Evolutionary conservation across 2,113 vertebrate species (phyloP).

Genomic region (Pardalotus punctatus): DNA sequence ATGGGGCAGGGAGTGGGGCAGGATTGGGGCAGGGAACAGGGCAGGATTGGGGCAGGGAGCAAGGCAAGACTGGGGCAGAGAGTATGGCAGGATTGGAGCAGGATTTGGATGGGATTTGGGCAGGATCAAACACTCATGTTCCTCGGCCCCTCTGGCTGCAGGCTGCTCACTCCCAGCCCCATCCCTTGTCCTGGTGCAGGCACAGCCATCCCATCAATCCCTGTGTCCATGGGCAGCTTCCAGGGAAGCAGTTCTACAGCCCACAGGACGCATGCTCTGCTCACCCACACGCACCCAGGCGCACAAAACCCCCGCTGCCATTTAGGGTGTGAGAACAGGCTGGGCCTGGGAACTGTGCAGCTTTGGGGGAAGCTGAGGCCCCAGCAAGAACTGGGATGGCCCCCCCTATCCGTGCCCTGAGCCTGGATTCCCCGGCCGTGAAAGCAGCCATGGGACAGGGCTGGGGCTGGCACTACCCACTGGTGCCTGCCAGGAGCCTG

Average conservation of each 20-base stretch:
- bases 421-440: rapidly evolving
- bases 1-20: neutral
- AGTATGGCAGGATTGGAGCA: neutral
- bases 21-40: neutral
- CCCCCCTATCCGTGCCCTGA: neutral
- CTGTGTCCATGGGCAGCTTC: neutral
- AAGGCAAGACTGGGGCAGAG: neutral
- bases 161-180: neutral
- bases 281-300: neutral
- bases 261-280: neutral
- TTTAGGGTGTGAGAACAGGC: neutral
- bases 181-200: neutral
- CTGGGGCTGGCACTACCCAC: neutral
- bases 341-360: neutral
- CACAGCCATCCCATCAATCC: neutral
- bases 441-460: neutral
- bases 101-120: neutral
- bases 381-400: rapidly evolving
- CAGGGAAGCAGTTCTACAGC: slow-evolving; percentile 38
- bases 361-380: slow-evolving; percentile 21
- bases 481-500: neutral
- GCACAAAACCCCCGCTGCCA: neutral
- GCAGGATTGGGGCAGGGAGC: neutral
- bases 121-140: neutral
- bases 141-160: neutral